Evolutionary conservation across 1,140 invertebrate species (phyloP).

Genomic region (Drosophila repletoides): DNA sequence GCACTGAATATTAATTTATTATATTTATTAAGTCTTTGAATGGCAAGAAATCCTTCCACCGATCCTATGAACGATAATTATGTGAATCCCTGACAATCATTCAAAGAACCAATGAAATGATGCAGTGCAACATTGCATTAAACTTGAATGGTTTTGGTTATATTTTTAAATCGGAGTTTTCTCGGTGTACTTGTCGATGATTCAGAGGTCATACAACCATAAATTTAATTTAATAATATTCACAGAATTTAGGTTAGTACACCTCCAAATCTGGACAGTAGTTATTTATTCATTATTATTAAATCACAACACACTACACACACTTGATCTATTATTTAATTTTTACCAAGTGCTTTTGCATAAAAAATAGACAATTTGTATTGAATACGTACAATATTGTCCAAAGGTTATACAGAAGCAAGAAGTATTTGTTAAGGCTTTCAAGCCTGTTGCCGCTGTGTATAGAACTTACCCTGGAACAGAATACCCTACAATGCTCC

Average conservation of each 20-base stretch:
- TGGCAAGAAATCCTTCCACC: background rate
- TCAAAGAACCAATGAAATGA: conserved; percentile 6
- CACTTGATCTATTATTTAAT: too few relatives aligned
- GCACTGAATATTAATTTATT: background rate
- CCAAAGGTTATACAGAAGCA: background rate
- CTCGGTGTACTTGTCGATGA: too few relatives aligned
- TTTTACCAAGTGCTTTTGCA: background rate
- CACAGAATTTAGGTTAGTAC: background rate
- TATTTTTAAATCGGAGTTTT: background rate
- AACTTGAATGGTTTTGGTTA: background rate
- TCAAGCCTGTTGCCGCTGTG: too few relatives aligned
- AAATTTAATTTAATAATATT: background rate
- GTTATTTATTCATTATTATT: background rate
- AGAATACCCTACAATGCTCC: conserved; percentile 14
- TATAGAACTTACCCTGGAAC: too few relatives aligned
- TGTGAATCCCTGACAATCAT: background rate
- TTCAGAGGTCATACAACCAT: background rate
- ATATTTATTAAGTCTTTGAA: background rate
- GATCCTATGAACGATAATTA: background rate
- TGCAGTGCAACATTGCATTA: background rate
- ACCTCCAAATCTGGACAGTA: background rate
- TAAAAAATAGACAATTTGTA: conserved; percentile 9
- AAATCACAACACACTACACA: background rate
- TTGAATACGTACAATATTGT: background rate
- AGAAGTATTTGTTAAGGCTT: too few relatives aligned